These are phyloP conservation scores for Drosophila obscura DNA, from an alignment of 1,140 invertebrate genomes.

Conservation along the genomic window DNA sequence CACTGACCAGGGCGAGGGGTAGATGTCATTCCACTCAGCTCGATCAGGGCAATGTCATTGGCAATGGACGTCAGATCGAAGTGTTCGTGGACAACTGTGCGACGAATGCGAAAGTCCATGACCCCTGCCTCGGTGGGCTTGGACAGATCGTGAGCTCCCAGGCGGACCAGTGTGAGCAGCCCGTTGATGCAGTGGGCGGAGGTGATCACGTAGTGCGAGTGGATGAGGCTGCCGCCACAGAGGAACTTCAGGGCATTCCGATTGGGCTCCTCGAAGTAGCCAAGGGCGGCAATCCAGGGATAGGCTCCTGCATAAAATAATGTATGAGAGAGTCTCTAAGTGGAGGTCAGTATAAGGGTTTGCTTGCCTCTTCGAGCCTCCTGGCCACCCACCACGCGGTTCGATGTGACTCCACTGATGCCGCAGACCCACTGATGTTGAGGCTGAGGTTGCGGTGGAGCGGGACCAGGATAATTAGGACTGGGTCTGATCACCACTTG, in stretches of 20 bases:
- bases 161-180: slow-evolving; percentile 53
- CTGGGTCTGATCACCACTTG: slow-evolving; percentile 14
- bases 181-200: slow-evolving; percentile 91
- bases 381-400: slow-evolving; percentile 83
- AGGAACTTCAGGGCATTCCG: slow-evolving; percentile 85
- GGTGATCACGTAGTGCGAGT: slow-evolving; percentile 89
- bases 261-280: slow-evolving; percentile 85
- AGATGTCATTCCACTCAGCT: slow-evolving; percentile 82
- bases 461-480: background rate
- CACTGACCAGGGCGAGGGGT: slow-evolving; percentile 9
- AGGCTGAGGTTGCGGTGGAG: background rate
- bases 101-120: slow-evolving; percentile 86
- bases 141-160: slow-evolving; percentile 90
- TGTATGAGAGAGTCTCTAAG: background rate
- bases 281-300: slow-evolving; percentile 90
- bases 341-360: too few relatives aligned
- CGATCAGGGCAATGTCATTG: slow-evolving; percentile 91
- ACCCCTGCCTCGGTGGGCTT: slow-evolving; percentile 86
- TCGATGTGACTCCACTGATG: slow-evolving; percentile 63
- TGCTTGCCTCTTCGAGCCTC: slow-evolving; percentile 68
- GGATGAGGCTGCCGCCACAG: slow-evolving; percentile 93
- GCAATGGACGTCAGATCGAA: slow-evolving; percentile 87
- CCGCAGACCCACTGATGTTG: slow-evolving; percentile 53
- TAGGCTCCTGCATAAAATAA: slow-evolving; percentile 84
- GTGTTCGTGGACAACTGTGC: slow-evolving; percentile 87